phyloP scores from a whole-genome alignment of 2,888 invertebrate species.

The Sesamia inferens region DNA sequence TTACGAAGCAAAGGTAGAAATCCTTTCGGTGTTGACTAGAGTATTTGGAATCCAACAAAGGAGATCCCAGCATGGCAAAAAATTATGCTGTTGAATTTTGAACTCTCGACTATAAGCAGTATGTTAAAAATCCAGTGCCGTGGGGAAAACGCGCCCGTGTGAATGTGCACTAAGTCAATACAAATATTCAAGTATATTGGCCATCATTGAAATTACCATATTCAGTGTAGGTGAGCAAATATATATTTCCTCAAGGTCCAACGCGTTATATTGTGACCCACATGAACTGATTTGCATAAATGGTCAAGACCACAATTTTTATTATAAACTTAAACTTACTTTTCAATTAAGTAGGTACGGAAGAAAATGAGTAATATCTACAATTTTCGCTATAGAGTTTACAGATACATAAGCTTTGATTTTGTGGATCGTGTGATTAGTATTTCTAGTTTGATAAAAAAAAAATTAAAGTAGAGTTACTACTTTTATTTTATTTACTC shows the following conservation, averaged over 20 bases:
- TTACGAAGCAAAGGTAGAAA: background rate
- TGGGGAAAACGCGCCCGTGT: background rate
- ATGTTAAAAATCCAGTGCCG: background rate
- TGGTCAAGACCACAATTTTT: slow-evolving; percentile 43
- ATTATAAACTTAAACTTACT: too few species aligned
- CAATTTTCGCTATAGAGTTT: slow-evolving; percentile 10
- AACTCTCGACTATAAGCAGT: background rate
- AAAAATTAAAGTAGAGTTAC: slow-evolving; percentile 2
- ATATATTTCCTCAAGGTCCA: background rate
- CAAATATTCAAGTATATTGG: slow-evolving; percentile 4
- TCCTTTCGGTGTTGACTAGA: background rate
- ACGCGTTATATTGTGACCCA: background rate
- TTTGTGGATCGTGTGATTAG: slow-evolving; percentile 17
- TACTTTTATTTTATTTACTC: background rate
- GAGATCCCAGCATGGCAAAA: background rate
- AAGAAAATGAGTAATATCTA: slow-evolving; percentile 18
- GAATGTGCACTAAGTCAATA: background rate
- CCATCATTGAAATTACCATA: slow-evolving; percentile 17
- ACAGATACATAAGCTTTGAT: slow-evolving; percentile 23
- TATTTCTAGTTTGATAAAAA: slow-evolving; percentile 30
- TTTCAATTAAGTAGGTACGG: background rate
- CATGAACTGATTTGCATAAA: slow-evolving; percentile 19
- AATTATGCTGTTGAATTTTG: background rate
- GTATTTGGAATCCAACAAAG: background rate
- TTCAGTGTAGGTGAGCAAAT: background rate